A percentile compares a stretch with the other conserved stretches of the same genome.
These are phyloP conservation scores for Chydorus sphaericus DNA, from an alignment of 2,888 invertebrate species.

Conservation along the genomic window DNA sequence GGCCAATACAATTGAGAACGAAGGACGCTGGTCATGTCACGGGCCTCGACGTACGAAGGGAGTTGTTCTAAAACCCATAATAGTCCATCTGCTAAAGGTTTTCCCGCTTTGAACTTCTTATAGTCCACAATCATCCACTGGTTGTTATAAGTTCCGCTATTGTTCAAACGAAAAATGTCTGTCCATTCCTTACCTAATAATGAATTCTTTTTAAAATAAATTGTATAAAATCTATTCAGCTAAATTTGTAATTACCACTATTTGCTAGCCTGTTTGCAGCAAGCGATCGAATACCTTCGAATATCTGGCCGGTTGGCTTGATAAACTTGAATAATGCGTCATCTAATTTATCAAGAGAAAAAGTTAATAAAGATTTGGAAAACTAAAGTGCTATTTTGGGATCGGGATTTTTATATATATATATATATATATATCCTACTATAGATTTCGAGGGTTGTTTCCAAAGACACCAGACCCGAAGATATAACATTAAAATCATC, in stretches of 20 bases:
- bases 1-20: slow-evolving; percentile 51
- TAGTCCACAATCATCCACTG: slow-evolving; percentile 76
- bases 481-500: slow-evolving; percentile 64
- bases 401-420: no score
- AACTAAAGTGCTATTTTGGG: no score
- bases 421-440: no score
- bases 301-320: slow-evolving; percentile 42
- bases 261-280: slow-evolving; percentile 66
- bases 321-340: slow-evolving; percentile 50
- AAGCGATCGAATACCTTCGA: slow-evolving; percentile 60
- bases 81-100: not conserved
- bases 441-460: slow-evolving; percentile 61
- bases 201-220: no score
- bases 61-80: slow-evolving; percentile 62
- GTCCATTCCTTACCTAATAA: slow-evolving; percentile 46
- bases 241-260: slow-evolving; percentile 42
- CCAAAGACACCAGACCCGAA: slow-evolving; percentile 49
- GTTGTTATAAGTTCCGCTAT: slow-evolving; percentile 69
- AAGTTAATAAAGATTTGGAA: no score
- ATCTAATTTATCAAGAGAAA: no score
- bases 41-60: slow-evolving; percentile 43
- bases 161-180: slow-evolving; percentile 45
- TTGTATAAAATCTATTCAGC: no score
- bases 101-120: slow-evolving; percentile 40
- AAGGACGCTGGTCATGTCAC: slow-evolving; percentile 49